These are phyloP conservation scores for Meloidogyne chitwoodi DNA, from an alignment of 1,140 invertebrate genomes.

Conservation along the genomic window DNA sequence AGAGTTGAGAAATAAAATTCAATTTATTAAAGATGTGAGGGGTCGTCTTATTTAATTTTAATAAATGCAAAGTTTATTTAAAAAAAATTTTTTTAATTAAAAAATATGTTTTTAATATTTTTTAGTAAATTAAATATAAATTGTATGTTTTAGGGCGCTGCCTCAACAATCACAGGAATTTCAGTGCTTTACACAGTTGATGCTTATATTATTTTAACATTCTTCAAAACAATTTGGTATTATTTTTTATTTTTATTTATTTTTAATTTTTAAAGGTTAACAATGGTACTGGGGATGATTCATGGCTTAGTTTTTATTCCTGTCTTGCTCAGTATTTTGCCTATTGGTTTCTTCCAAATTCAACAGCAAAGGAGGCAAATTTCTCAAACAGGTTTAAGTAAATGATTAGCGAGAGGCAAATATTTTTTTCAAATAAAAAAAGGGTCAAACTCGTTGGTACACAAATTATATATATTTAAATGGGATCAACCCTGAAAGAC, in stretches of 20 bases:
- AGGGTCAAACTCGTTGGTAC: too few relatives aligned
- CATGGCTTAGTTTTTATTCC: conserved; percentile 81
- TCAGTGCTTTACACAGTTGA: conserved; percentile 79
- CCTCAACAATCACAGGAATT: conserved; percentile 85
- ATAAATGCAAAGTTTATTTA: too few relatives aligned
- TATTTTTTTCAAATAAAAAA: too few relatives aligned
- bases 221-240: conserved; percentile 91
- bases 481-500: too few relatives aligned
- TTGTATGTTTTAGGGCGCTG: conserved; percentile 71
- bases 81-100: too few relatives aligned
- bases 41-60: too few relatives aligned
- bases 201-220: conserved; percentile 93
- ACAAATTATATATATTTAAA: too few relatives aligned
- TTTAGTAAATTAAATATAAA: too few relatives aligned
- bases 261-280: conserved; percentile 64
- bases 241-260: background rate
- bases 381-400: background rate
- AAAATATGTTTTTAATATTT: too few relatives aligned
- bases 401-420: too few relatives aligned
- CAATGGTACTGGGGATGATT: conserved; percentile 86
- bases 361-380: background rate
- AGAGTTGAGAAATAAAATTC: too few relatives aligned
- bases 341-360: conserved; percentile 53
- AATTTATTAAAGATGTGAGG: too few relatives aligned
- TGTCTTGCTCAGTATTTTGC: conserved; percentile 61